These are phyloP conservation scores for Sebastiscus albofasciatus DNA, from an alignment of 2,797 vertebrate species.

Conservation along the genomic window DNA sequence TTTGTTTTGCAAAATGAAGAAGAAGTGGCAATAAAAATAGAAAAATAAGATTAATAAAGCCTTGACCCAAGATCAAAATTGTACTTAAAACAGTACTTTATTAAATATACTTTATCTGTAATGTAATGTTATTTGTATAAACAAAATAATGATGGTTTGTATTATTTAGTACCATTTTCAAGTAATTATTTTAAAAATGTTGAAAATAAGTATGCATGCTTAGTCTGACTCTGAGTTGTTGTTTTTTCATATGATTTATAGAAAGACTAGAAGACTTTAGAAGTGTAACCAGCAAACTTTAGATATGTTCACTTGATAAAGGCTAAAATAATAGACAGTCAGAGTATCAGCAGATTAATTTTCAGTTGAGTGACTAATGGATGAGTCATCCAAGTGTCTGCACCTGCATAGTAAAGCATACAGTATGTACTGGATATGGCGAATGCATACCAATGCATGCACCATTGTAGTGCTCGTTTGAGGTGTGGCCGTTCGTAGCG, in stretches of 20 bases:
- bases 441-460: neutral
- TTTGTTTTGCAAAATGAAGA: neutral
- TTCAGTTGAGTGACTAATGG: constrained; percentile 2
- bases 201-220: neutral
- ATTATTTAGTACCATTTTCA: neutral
- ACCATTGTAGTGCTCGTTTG: neutral
- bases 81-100: neutral
- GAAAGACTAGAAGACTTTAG: neutral
- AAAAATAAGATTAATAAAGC: neutral
- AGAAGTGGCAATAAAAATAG: neutral
- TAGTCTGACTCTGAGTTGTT: neutral
- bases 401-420: neutral
- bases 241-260: neutral
- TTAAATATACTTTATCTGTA: neutral
- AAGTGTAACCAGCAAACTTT: neutral
- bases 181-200: neutral
- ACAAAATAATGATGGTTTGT: no score
- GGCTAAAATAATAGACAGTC: neutral
- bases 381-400: constrained; percentile 31
- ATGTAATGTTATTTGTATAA: neutral
- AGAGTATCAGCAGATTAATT: neutral
- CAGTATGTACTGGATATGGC: constrained; percentile 13
- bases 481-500: accelerated
- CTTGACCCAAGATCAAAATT: neutral
- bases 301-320: neutral